phyloP scores from a whole-genome alignment of 2,797 vertebrate genomes.

The Leptodactylus fallax region DNA sequence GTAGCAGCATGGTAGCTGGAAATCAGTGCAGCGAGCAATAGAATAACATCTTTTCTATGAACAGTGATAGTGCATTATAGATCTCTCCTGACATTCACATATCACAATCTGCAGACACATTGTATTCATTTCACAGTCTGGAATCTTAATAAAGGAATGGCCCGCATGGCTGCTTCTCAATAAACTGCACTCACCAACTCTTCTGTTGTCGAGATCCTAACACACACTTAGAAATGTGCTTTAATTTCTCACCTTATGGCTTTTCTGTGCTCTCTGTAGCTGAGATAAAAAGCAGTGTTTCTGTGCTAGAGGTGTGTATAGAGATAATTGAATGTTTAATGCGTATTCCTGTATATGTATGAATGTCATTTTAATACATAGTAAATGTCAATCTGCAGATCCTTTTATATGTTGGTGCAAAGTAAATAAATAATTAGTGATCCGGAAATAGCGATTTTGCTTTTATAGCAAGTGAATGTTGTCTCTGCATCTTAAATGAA shows the following conservation, averaged over 20 bases:
- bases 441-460: not conserved
- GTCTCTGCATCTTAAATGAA: slow-evolving; percentile 14
- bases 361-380: not conserved
- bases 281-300: not conserved
- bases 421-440: slow-evolving; percentile 8
- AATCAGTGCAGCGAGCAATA: not conserved
- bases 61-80: not conserved
- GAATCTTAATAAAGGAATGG: slow-evolving; percentile 44
- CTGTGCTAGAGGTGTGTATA: not conserved
- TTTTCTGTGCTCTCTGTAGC: not conserved
- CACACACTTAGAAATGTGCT: not conserved
- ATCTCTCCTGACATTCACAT: slow-evolving; percentile 29
- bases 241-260: not conserved
- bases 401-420: not conserved
- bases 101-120: slow-evolving; percentile 20
- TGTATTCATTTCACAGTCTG: slow-evolving; percentile 48
- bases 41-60: not conserved
- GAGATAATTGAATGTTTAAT: not conserved
- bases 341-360: not conserved
- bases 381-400: not conserved
- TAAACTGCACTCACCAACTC: not conserved
- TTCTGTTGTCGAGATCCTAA: slow-evolving; percentile 2
- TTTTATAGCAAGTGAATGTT: not conserved
- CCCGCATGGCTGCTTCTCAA: slow-evolving; percentile 29
- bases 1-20: not conserved